Percentiles rank a stretch among this genome's conserved stretches.
Conservation (phyloP, 2,888 invertebrate genomes). For the Melipona beecheii region DNA sequence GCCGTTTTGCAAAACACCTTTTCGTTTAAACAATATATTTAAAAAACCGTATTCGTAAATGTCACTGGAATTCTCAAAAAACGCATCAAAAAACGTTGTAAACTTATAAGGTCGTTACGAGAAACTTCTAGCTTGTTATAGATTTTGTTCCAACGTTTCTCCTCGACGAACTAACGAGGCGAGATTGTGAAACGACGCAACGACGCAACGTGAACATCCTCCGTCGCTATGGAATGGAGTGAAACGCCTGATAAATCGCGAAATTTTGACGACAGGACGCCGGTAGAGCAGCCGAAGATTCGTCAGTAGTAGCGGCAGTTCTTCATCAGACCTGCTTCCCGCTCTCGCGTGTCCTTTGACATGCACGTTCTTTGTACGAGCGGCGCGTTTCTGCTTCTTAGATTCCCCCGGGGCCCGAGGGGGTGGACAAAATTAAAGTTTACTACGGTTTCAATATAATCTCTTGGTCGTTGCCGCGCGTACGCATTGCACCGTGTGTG, state of each 20-base stretch:
- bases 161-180: no score
- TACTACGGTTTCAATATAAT: slow-evolving; percentile 72
- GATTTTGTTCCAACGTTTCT: no score
- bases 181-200: no score
- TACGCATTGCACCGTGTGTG: neutral
- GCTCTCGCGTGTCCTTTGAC: slow-evolving; percentile 45
- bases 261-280: slow-evolving; percentile 12
- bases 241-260: slow-evolving; percentile 34
- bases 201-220: no score
- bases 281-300: neutral
- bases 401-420: slow-evolving; percentile 32
- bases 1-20: no score
- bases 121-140: neutral
- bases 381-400: slow-evolving; percentile 59
- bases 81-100: neutral
- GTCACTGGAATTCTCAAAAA: neutral
- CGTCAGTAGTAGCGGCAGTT: slow-evolving; percentile 8
- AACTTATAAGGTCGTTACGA: neutral
- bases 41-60: no score
- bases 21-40: no score
- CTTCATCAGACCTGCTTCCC: slow-evolving; percentile 32
- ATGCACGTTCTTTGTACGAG: slow-evolving; percentile 45
- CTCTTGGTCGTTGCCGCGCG: slow-evolving; percentile 22
- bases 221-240: neutral
- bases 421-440: slow-evolving; percentile 73